These are phyloP conservation scores for Oostethus manadensis DNA, from an alignment of 2,113 vertebrate species.

Conservation along the genomic window DNA sequence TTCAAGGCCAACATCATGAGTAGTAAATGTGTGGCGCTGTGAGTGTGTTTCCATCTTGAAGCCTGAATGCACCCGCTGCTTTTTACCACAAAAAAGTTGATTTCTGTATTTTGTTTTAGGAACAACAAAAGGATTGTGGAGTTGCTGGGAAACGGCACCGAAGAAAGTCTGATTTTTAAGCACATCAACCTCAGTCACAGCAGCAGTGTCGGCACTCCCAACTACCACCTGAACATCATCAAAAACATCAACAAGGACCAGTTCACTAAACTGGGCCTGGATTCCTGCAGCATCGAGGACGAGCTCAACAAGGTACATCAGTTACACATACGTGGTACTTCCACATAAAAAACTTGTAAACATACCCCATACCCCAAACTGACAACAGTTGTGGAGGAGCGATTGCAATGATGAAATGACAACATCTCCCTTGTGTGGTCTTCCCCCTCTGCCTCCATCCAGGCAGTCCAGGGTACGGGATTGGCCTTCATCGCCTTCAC, in stretches of 20 bases:
- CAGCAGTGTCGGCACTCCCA: constrained; percentile 73
- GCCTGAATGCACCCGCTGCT: too few relatives aligned
- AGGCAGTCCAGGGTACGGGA: constrained; percentile 94
- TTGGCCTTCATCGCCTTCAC: constrained; percentile 98
- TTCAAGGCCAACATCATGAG: constrained; percentile 97
- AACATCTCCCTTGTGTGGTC: too few relatives aligned
- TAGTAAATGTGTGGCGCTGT: constrained; percentile 79
- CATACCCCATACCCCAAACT: too few relatives aligned
- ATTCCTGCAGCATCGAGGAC: constrained; percentile 82
- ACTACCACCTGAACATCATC: constrained; percentile 82
- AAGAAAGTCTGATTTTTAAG: constrained; percentile 78
- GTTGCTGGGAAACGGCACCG: constrained; percentile 77
- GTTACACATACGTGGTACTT: too few relatives aligned
- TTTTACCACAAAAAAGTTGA: neutral
- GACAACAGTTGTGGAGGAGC: too few relatives aligned
- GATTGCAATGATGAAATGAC: too few relatives aligned
- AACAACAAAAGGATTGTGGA: constrained; percentile 81
- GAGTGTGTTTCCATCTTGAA: constrained; percentile 42
- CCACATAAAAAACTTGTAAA: too few relatives aligned
- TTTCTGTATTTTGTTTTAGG: constrained; percentile 59
- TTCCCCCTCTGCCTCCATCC: constrained; percentile 9
- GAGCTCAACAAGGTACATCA: constrained; percentile 86
- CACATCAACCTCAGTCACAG: constrained; percentile 85
- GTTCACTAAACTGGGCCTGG: constrained; percentile 77
- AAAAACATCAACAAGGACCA: constrained; percentile 76